Base-by-base conservation (phyloP, 2,888 invertebrate species). In the Cylindroiulus punctatus region DNA sequence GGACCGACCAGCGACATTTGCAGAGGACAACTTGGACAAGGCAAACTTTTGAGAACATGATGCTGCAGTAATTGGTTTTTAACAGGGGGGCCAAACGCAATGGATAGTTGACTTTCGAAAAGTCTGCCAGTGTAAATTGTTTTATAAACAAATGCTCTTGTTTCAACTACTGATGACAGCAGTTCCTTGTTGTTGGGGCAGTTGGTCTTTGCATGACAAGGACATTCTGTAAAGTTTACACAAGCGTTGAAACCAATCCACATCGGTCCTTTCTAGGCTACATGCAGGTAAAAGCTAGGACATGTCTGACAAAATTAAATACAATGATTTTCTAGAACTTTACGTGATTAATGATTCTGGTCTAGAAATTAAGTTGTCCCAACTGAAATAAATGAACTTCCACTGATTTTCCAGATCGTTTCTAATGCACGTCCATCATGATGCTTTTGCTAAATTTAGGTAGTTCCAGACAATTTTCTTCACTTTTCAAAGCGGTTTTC, bases 401-500 rank as follows among this genome's bases (percentile, higher is more conserved):
- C 14, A 76, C 76, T 76, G 76, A 76, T 76, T 76, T 12, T 26
- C 76, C 26, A 30, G 26, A 30, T 76, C 26, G 26, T 10, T 76
- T 30, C 26, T 76, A 30, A 76, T 14, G 76, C 76, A 76, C 76
- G 76, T 76, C 76, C 76, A 76, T 76, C 76, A 76, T 76, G 12
- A 30, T 17, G 30, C 26, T 76, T 76, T 76, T 17, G 30, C 76
- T 30, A 76, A 76, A 76, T 76, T 76, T 76, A 76, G 76, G 30
- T 14, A 30, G 76, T 30, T 76, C 12, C 2, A 76, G 76, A 30
- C 76, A 30, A 76, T 76, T 76, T 30, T 76, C 76, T 30, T 76
- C 76, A 76, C 76, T 76, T 76, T 76, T 76, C 76, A 76, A 76
- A 26, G 76, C 76, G 76, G 76, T 76, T 30, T 76, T 14, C 30